Conservation (phyloP, 1,140 invertebrate genomes). For the Drosophila murphyi region DNA sequence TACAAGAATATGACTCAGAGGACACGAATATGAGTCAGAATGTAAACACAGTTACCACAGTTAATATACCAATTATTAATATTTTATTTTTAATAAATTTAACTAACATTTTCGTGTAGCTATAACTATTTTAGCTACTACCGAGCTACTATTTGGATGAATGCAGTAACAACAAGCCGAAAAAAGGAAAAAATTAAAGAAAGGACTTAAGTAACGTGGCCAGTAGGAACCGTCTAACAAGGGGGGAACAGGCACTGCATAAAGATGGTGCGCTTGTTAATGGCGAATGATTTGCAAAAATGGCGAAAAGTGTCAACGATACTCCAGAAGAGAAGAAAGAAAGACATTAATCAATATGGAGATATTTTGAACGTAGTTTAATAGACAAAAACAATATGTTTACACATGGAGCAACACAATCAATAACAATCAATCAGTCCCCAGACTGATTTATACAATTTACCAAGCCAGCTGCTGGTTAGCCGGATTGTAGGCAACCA, state of each 20-base stretch:
- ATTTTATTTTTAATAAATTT: no score
- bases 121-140: no score
- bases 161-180: conserved; percentile 17
- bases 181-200: conserved; percentile 17
- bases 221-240: conserved; percentile 28
- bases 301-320: conserved; percentile 23
- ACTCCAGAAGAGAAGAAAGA: background rate
- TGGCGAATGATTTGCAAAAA: conserved; percentile 54
- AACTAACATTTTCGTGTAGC: no score
- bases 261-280: conserved; percentile 38
- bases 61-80: no score
- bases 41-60: no score
- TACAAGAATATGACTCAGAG: no score
- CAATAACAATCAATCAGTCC: conserved; percentile 23
- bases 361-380: conserved; percentile 21
- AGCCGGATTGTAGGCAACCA: conserved; percentile 56
- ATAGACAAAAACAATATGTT: conserved; percentile 18
- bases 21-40: background rate
- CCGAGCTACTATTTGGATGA: no score
- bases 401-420: background rate
- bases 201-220: background rate
- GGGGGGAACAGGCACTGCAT: conserved; percentile 12
- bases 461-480: conserved; percentile 63
- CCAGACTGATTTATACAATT: background rate
- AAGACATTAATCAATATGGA: background rate